Evolutionary conservation across 2,888 invertebrate genomes (phyloP).

Genomic region (Volucella inanis): DNA sequence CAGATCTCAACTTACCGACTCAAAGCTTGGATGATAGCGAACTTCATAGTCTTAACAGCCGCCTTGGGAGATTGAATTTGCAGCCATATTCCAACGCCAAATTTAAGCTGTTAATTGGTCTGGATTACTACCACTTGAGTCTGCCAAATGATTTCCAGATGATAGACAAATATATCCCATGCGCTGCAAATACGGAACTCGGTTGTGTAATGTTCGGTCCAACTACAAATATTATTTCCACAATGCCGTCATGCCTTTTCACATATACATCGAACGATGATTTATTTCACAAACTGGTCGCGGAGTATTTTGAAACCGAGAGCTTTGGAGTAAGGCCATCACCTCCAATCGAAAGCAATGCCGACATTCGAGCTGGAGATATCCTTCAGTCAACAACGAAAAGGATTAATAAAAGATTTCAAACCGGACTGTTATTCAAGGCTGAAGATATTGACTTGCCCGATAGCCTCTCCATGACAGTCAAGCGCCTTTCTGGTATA

Average conservation of each 20-base stretch:
- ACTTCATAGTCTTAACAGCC: background rate
- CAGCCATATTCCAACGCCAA: constrained; percentile 36
- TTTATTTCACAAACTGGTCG: constrained; percentile 8
- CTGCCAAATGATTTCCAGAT: constrained; percentile 11
- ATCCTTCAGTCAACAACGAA: constrained; percentile 20
- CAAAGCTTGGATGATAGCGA: constrained; percentile 22
- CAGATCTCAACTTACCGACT: constrained; percentile 41
- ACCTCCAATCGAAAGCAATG: background rate
- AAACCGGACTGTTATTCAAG: constrained; percentile 23
- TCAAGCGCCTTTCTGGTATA: constrained; percentile 55
- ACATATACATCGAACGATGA: background rate
- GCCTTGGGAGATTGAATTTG: background rate
- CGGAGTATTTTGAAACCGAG: constrained; percentile 35
- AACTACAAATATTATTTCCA: background rate
- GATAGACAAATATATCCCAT: too few relatives aligned
- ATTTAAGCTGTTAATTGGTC: constrained; percentile 46
- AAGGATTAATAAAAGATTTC: background rate
- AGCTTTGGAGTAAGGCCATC: constrained; percentile 32
- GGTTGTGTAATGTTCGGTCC: constrained; percentile 43
- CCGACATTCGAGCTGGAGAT: constrained; percentile 17
- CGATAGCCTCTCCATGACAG: constrained; percentile 68
- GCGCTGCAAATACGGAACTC: constrained; percentile 38
- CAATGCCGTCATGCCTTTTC: constrained; percentile 8
- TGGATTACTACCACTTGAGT: constrained; percentile 55
- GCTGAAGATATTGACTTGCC: constrained; percentile 29